A percentile compares a stretch with the other conserved stretches of the same genome.
Conservation (phyloP, 2,113 vertebrate genomes). For the Zosterops hypoxanthus region DNA sequence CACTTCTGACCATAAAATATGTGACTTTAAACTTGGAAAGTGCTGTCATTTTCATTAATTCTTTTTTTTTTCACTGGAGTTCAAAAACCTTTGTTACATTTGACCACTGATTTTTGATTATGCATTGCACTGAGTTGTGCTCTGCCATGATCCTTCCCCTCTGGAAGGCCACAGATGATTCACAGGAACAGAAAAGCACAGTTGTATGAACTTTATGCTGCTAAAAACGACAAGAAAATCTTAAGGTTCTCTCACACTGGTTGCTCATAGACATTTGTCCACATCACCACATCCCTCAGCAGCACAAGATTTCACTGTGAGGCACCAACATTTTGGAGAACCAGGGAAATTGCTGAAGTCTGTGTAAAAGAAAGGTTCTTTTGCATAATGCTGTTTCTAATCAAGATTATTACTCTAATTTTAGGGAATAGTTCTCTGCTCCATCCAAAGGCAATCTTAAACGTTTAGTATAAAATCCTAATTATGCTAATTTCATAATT, state of each 20-base stretch:
- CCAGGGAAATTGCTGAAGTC: background rate
- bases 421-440: background rate
- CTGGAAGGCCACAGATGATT: background rate
- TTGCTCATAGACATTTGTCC: background rate
- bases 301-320: background rate
- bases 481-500: constrained; percentile 29
- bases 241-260: background rate
- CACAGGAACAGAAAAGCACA: background rate
- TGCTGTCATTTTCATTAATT: background rate
- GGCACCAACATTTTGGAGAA: background rate
- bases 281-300: background rate
- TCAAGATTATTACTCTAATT: constrained; percentile 9
- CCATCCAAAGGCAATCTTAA: background rate
- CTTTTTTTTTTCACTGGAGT: background rate
- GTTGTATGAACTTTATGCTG: background rate
- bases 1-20: background rate
- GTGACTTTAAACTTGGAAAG: background rate
- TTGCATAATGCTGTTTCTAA: constrained; percentile 19
- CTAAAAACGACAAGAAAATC: background rate
- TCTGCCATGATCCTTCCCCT: background rate
- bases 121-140: background rate
- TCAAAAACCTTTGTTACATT: background rate
- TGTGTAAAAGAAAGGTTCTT: background rate
- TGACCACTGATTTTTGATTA: background rate
- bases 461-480: background rate